These are phyloP conservation scores for Syrphus vitripennis DNA, from an alignment of 2,888 invertebrate species.

Conservation along the genomic window DNA sequence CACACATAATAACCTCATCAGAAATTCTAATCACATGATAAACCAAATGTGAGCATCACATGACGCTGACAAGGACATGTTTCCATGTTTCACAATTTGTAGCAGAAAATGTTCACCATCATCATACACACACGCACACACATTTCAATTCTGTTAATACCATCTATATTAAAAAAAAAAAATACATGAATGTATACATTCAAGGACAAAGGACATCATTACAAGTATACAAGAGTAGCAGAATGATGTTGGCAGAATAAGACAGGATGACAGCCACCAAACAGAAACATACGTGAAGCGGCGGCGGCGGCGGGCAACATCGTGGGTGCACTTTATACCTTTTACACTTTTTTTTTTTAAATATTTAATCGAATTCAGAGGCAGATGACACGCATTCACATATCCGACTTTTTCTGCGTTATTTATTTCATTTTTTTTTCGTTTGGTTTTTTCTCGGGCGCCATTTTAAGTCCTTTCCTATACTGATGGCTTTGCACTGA, in stretches of 20 bases:
- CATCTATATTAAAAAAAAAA: constrained; percentile 38
- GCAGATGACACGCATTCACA: constrained; percentile 8
- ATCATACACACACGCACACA: background rate
- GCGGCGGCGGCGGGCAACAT: background rate
- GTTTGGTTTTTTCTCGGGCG: background rate
- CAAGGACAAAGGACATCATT: constrained; percentile 54
- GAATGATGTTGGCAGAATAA: constrained; percentile 10
- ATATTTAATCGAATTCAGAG: constrained; percentile 54
- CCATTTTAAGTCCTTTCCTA: background rate
- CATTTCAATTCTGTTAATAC: constrained; percentile 36
- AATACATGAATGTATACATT: background rate
- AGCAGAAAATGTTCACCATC: background rate
- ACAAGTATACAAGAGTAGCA: constrained; percentile 21
- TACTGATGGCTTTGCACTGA: background rate
- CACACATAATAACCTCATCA: constrained; percentile 31
- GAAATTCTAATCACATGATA: constrained; percentile 44
- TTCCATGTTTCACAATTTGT: constrained; percentile 14
- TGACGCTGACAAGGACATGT: constrained; percentile 29
- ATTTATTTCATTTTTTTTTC: constrained; percentile 6
- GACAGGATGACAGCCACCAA: constrained; percentile 32
- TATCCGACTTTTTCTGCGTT: constrained; percentile 20
- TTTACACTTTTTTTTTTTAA: constrained; percentile 7
- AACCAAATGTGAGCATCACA: constrained; percentile 26
- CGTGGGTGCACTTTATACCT: background rate
- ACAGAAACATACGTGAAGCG: background rate